A percentile compares a stretch with the other conserved stretches of the same genome.
phyloP scores from a whole-genome alignment of 1,140 invertebrate genomes.

The Drosophila ogumai region DNA sequence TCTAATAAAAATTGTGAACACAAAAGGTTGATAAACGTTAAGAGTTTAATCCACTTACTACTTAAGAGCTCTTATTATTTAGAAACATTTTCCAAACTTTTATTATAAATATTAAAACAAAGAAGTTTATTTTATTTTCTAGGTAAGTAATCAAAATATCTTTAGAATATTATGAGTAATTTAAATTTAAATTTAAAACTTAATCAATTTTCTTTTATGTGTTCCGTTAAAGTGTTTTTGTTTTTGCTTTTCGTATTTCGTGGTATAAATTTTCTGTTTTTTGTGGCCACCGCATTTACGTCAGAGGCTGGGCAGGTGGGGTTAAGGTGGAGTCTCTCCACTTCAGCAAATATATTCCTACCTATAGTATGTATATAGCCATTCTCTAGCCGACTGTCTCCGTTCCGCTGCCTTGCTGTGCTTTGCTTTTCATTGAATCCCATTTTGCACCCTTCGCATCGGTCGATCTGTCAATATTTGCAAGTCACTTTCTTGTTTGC shows the following conservation, averaged over 20 bases:
- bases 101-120: background rate
- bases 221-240: conserved; percentile 24
- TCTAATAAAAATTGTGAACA: background rate
- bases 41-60: too few relatives aligned
- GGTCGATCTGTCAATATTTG: conserved; percentile 76
- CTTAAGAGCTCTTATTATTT: background rate
- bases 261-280: conserved; percentile 5
- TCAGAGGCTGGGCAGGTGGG: conserved; percentile 46
- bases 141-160: background rate
- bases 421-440: conserved; percentile 23
- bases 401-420: conserved; percentile 6
- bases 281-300: conserved; percentile 56
- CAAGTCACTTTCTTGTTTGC: conserved; percentile 72
- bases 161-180: background rate
- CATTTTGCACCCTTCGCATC: conserved; percentile 48
- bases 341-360: conserved; percentile 36
- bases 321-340: conserved; percentile 24
- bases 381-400: conserved; percentile 18
- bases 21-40: too few relatives aligned
- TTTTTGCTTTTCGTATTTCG: conserved; percentile 1
- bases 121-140: background rate
- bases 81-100: background rate
- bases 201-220: background rate
- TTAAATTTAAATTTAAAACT: background rate
- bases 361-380: background rate